A percentile compares a stretch with the other conserved stretches of the same genome.
These are phyloP conservation scores for Leucopsar rothschildi DNA, from an alignment of 2,113 vertebrate species.

Conservation along the genomic window DNA sequence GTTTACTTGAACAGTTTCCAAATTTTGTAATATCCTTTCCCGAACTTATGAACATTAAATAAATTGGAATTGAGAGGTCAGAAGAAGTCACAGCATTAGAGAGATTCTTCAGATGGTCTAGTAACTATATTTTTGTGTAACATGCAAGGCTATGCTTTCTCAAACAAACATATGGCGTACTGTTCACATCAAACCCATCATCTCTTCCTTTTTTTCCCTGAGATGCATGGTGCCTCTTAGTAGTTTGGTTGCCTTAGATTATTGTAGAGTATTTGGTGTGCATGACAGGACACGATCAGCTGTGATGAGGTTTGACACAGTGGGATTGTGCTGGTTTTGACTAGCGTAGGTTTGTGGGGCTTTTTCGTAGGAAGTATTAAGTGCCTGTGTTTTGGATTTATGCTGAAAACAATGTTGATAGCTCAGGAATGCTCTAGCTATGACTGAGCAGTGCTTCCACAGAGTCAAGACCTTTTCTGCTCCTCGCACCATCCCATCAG, in stretches of 20 bases:
- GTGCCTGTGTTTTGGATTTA: not conserved
- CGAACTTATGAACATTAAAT: not conserved
- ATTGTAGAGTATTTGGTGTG: not conserved
- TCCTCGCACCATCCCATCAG: not conserved
- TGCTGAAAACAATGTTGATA: not conserved
- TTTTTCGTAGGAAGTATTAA: not conserved
- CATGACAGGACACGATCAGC: not conserved
- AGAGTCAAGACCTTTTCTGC: not conserved
- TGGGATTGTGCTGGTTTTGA: not conserved
- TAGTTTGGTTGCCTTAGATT: not conserved
- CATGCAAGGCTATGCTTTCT: not conserved
- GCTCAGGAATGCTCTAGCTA: not conserved
- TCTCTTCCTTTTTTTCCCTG: not conserved
- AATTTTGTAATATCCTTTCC: not conserved
- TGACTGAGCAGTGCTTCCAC: not conserved
- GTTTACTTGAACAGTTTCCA: not conserved
- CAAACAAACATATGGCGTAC: not conserved
- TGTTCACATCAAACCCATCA: not conserved
- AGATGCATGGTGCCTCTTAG: not conserved
- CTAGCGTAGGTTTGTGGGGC: accelerated
- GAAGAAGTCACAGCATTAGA: not conserved
- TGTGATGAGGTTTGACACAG: not conserved
- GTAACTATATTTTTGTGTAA: not conserved
- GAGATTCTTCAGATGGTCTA: not conserved
- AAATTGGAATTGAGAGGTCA: not conserved